These are phyloP conservation scores for Branchinecta sandiegonensis DNA, from an alignment of 2,888 invertebrate species.

Conservation along the genomic window DNA sequence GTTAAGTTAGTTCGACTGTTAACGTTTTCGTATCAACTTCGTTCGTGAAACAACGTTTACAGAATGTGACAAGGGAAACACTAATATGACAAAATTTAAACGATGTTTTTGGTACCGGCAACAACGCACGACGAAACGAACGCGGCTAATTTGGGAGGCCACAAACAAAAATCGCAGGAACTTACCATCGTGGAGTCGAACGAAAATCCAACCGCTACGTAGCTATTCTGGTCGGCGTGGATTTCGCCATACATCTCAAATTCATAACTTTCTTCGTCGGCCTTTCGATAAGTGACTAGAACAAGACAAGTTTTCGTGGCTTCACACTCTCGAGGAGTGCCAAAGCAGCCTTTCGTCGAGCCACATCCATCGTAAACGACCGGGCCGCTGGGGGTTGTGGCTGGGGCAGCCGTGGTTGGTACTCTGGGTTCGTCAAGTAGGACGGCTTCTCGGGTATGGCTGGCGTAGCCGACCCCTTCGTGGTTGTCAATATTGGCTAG, in stretches of 20 bases:
- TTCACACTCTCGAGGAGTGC: slow-evolving; percentile 11
- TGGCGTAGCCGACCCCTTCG: slow-evolving; percentile 9
- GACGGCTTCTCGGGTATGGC: background rate
- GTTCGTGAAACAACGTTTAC: too few species aligned
- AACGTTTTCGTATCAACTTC: too few species aligned
- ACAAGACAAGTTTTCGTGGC: background rate
- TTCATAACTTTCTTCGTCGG: background rate
- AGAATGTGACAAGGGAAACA: too few species aligned
- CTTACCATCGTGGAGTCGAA: slow-evolving; percentile 18
- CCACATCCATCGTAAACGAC: slow-evolving; percentile 19
- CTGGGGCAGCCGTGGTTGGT: background rate
- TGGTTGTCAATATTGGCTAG: background rate
- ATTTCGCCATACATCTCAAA: slow-evolving; percentile 15
- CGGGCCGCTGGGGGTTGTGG: background rate
- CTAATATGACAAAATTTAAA: too few species aligned
- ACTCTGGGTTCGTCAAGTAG: background rate
- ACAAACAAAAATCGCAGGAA: background rate
- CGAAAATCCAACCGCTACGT: slow-evolving; percentile 18
- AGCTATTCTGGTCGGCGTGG: background rate
- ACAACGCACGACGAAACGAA: too few species aligned
- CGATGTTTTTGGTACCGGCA: too few species aligned
- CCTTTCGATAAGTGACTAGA: background rate
- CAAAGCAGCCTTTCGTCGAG: slow-evolving; percentile 7
- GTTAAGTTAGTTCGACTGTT: too few species aligned
- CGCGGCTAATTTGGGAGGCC: too few species aligned